Conservation (phyloP, 2,888 invertebrate genomes). For the Colletes collaris region DNA sequence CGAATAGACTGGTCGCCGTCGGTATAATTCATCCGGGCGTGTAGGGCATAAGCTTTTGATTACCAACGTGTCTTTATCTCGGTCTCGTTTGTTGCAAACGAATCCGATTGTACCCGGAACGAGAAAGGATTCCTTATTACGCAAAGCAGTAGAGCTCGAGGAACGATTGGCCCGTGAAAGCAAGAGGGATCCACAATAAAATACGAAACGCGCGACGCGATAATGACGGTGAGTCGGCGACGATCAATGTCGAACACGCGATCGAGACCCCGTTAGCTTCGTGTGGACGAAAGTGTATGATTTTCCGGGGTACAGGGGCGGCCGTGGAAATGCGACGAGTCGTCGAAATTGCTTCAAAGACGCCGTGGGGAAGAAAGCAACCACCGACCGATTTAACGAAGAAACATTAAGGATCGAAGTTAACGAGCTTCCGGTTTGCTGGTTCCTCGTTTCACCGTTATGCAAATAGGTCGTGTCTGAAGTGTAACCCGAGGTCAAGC, state of each 20-base stretch:
- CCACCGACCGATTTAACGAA: conserved; percentile 27
- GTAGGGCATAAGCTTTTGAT: too few relatives aligned
- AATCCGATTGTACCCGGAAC: too few relatives aligned
- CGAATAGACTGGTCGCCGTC: too few relatives aligned
- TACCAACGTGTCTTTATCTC: too few relatives aligned
- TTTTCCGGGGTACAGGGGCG: not conserved
- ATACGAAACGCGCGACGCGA: not conserved
- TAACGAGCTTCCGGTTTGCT: conserved; percentile 52
- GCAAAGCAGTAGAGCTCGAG: not conserved
- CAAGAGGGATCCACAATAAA: not conserved
- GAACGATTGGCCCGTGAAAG: conserved; percentile 11
- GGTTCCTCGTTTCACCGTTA: conserved; percentile 31
- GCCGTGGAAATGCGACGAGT: not conserved
- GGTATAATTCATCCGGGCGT: too few relatives aligned
- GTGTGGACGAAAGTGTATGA: not conserved
- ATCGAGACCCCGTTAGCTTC: not conserved
- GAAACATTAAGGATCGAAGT: conserved; percentile 49
- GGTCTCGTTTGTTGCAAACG: too few relatives aligned
- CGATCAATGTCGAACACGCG: not conserved
- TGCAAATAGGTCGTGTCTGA: conserved; percentile 50
- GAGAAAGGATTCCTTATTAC: not conserved
- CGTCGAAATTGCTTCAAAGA: not conserved
- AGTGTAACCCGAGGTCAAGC: conserved; percentile 51
- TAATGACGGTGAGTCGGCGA: not conserved
- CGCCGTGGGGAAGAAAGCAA: not conserved